These are phyloP conservation scores for Chaetorhynchus papuensis DNA, from an alignment of 2,113 vertebrate genomes.

Conservation along the genomic window DNA sequence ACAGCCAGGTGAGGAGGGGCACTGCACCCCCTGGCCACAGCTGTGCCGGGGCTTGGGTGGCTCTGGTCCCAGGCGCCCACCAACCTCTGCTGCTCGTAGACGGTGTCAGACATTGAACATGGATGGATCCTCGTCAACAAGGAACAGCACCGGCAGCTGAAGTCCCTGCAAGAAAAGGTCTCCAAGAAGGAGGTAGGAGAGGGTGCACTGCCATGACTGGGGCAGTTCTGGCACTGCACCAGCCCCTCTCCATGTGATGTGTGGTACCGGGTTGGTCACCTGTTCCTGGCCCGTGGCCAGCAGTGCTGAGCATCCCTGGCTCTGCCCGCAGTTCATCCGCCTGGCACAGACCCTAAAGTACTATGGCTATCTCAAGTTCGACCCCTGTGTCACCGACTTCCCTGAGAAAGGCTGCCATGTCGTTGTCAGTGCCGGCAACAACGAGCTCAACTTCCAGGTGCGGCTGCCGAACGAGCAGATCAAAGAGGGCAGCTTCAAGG, in stretches of 20 bases:
- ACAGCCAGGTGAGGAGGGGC: not conserved
- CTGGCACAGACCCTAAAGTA: conserved; percentile 95
- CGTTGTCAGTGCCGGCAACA: conserved; percentile 94
- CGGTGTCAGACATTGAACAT: conserved; percentile 91
- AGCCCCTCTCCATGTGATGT: fast-evolving
- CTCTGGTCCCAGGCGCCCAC: not conserved
- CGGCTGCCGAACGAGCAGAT: conserved; percentile 92
- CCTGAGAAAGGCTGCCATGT: conserved; percentile 96
- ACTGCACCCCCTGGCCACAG: fast-evolving
- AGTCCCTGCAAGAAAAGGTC: conserved; percentile 96
- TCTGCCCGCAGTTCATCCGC: conserved; percentile 84
- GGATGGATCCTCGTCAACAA: conserved; percentile 97
- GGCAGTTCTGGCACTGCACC: not conserved
- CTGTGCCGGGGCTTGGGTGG: not conserved
- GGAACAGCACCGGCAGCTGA: conserved; percentile 95
- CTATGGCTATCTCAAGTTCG: conserved; percentile 95
- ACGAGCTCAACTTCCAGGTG: conserved; percentile 97
- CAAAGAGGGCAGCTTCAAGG: conserved; percentile 98
- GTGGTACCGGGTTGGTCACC: fast-evolving
- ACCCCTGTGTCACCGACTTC: conserved; percentile 95
- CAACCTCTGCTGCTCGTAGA: conserved; percentile 66
- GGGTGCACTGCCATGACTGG: fast-evolving
- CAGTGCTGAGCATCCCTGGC: not conserved
- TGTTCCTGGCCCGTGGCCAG: fast-evolving
- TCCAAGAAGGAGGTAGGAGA: conserved; percentile 93